Evolutionary conservation across 2,888 invertebrate species (phyloP).

Genomic region (Drosophila vallismaia): DNA sequence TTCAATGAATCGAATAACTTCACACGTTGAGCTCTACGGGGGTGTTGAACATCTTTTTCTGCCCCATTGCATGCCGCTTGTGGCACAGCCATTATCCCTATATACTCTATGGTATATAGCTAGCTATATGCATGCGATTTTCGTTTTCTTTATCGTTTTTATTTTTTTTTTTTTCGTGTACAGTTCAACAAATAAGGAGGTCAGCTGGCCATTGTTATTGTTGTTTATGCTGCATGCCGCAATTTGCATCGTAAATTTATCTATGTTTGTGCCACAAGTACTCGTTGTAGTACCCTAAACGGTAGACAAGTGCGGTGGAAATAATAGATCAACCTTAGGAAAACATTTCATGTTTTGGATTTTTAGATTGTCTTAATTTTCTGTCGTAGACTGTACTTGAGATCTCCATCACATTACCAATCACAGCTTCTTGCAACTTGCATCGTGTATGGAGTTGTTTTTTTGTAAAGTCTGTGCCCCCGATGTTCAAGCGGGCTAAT

Average conservation of each 20-base stretch:
- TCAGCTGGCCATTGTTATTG: conserved; percentile 65
- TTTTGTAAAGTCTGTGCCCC: conserved; percentile 45
- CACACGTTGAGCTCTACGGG: conserved; percentile 29
- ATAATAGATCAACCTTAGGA: background rate
- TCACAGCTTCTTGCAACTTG: conserved; percentile 30
- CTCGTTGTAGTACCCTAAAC: conserved; percentile 1
- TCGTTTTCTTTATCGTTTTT: conserved; percentile 38
- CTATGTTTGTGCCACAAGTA: conserved; percentile 33
- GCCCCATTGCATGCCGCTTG: conserved; percentile 26
- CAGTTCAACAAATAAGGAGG: conserved; percentile 77
- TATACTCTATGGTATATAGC: conserved; percentile 4
- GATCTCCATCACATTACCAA: conserved; percentile 38
- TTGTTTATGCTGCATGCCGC: conserved; percentile 62
- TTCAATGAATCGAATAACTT: conserved; percentile 43
- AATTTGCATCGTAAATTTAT: conserved; percentile 67
- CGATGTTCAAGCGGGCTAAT: conserved; percentile 69
- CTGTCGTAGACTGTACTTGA: background rate
- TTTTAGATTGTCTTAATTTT: background rate
- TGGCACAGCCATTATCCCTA: conserved; percentile 35
- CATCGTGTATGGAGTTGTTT: conserved; percentile 14
- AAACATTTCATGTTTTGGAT: background rate
- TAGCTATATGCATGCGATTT: conserved; percentile 43
- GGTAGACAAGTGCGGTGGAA: conserved; percentile 12
- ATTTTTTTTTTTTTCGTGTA: conserved; percentile 41
- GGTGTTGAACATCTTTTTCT: conserved; percentile 30